phyloP scores from a whole-genome alignment of 2,888 invertebrate species.

The Aspidiotus rigidus region DNA sequence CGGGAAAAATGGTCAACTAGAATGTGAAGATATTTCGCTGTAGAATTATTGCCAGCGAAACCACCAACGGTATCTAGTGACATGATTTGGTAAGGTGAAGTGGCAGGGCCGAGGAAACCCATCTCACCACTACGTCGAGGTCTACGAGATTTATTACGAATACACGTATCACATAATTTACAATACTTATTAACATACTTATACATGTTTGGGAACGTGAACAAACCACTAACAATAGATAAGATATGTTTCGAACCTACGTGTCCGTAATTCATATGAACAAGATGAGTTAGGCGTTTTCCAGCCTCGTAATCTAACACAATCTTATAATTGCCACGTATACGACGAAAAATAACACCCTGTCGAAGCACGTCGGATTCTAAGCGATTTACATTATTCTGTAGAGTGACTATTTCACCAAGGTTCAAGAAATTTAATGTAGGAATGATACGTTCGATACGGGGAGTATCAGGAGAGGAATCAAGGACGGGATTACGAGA shows the following conservation, averaged over 20 bases:
- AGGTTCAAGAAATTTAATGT: not conserved
- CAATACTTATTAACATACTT: not conserved
- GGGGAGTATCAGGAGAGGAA: not conserved
- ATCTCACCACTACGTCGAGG: not conserved
- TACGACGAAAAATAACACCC: not conserved
- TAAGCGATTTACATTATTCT: not conserved
- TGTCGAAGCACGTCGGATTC: not conserved
- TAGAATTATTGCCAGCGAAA: not conserved
- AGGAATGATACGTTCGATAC: not conserved
- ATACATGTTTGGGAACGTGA: constrained; percentile 13
- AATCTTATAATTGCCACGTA: not conserved
- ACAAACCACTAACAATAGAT: not conserved
- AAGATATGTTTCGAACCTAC: not conserved
- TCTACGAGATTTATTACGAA: not conserved
- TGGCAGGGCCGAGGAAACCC: constrained; percentile 4
- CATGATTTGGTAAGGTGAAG: constrained; percentile 1
- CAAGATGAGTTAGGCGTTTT: not conserved
- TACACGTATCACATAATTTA: not conserved
- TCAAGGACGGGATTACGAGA: constrained; percentile 1
- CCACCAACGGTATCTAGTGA: constrained; percentile 6
- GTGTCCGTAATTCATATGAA: not conserved
- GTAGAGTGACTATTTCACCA: not conserved
- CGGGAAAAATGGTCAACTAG: constrained; percentile 8
- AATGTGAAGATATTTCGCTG: not conserved
- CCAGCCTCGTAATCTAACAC: not conserved